Evolutionary conservation across 2,888 invertebrate species (phyloP), one percentile per base, ranked within the genome.

Genomic region (Schizaphis graminum): DNA sequence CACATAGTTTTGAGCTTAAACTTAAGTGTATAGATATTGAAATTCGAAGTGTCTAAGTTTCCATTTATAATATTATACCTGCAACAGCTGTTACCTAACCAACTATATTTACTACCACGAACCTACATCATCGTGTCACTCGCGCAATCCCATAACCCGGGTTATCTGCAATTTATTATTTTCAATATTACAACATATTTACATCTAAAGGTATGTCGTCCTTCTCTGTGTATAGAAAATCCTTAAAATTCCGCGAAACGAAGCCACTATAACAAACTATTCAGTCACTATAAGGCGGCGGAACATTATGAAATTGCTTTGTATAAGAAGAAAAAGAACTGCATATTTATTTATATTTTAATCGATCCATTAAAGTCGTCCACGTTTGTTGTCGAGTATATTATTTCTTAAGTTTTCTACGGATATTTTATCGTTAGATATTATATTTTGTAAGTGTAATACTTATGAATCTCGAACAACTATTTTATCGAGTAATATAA

Each of bases 111-210:
- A 77, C 77, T 77, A 35, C 77, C 35, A 35, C 1, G 77, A 77
- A 21, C 13, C 21, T 61, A 41, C 35, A 21, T 77, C 44, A 47
- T 47, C 77, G 8, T 77, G 77, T 77, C 57, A 77, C 35, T 57
- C 26, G 26, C 16, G 8, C 77, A 77, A 77, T 77, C 35, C 77
- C 24, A 35, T 77, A 77, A 35, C 35, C 77, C 35, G 8, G 77
- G 21, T 77, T 77, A 77, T 77, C 77, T 21, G 77, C 77, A 77
- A 35, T 77, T 77, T 77, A 77, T 77, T 77, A 77, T 77, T 77
- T 77, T 77, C 21, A 77, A 77, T 77, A 77, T 41, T 77, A 16
- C 10, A 7, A 2, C 21, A 77, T 77, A 77, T 77, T 21, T 77
- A 7, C 35, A 21, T 77, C 77, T 21, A 35, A 77, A 77, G 10